Conservation (phyloP, 2,888 invertebrate genomes). For the Prosapia bicincta region DNA sequence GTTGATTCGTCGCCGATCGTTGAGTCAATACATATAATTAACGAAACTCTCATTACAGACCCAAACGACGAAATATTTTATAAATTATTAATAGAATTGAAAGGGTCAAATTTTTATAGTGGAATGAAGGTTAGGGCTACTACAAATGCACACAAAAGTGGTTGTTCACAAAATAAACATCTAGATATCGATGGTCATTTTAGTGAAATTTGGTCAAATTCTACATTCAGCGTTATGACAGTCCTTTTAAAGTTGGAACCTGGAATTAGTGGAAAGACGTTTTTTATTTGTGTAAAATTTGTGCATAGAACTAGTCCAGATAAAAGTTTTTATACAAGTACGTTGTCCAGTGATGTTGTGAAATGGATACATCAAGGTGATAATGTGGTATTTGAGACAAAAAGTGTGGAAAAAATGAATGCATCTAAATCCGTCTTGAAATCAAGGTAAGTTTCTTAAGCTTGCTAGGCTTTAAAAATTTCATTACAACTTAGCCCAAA, state of each 20-base stretch:
- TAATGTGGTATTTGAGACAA: constrained; percentile 30
- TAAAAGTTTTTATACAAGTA: constrained; percentile 24
- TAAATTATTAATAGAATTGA: constrained; percentile 33
- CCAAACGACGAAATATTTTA: constrained; percentile 29
- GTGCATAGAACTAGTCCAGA: constrained; percentile 21
- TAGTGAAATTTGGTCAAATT: constrained; percentile 33
- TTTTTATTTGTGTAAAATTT: constrained; percentile 21
- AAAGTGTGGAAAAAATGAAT: constrained; percentile 8
- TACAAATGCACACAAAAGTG: constrained; percentile 25
- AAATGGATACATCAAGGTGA: constrained; percentile 39
- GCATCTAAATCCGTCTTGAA: neutral
- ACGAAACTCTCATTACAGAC: constrained; percentile 32
- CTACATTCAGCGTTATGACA: constrained; percentile 32
- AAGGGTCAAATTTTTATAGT: constrained; percentile 33
- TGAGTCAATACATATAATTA: constrained; percentile 34
- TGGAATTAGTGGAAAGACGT: constrained; percentile 10
- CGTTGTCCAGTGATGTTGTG: constrained; percentile 37
- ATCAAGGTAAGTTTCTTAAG: constrained; percentile 20
- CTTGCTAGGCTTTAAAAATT: no score
- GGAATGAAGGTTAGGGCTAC: constrained; percentile 35
- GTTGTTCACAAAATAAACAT: constrained; percentile 28
- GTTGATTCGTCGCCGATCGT: constrained; percentile 26
- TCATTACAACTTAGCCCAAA: no score
- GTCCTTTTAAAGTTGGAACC: constrained; percentile 29
- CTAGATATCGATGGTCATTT: constrained; percentile 24